Evolutionary conservation across 37 sponge, comb jelly and placozoan genomes (phyloP).

Genomic region (Crambe crambe): DNA sequence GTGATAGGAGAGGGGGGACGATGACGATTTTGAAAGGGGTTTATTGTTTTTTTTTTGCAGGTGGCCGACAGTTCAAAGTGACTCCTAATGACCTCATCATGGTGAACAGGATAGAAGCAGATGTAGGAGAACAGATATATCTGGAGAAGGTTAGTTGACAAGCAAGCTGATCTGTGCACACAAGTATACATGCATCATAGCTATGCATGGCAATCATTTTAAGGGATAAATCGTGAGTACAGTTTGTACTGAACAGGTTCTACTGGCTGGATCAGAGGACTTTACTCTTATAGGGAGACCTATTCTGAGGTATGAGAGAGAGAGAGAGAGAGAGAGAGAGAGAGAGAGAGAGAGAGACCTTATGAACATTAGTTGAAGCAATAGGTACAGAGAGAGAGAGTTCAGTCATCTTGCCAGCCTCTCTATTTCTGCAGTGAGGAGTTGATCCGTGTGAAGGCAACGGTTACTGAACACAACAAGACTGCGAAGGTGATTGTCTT

Average conservation of each 20-base stretch:
- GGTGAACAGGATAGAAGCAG: slow-evolving; percentile 69
- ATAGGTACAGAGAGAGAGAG: not conserved
- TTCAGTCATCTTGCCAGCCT: too few species aligned
- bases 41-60: slow-evolving; percentile 26
- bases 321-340: slow-evolving; percentile 26
- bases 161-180: not conserved
- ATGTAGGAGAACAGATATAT: slow-evolving; percentile 63
- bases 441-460: slow-evolving; percentile 67
- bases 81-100: slow-evolving; percentile 78
- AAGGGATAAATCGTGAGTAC: not conserved
- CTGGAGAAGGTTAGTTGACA: slow-evolving; percentile 62
- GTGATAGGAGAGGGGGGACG: not conserved
- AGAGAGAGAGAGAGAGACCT: slow-evolving; percentile 34
- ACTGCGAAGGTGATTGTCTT: slow-evolving; percentile 80
- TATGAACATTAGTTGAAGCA: not conserved
- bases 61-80: slow-evolving; percentile 85
- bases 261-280: slow-evolving; percentile 77
- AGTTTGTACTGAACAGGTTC: slow-evolving; percentile 35
- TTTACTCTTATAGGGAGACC: slow-evolving; percentile 84
- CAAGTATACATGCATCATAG: not conserved
- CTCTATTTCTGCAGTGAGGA: slow-evolving; percentile 46
- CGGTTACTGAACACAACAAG: slow-evolving; percentile 76
- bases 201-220: not conserved
- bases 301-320: slow-evolving; percentile 59
- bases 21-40: not conserved